phyloP scores from a whole-genome alignment of 37 sponge, comb jelly and placozoan genomes.

The Cliona cf. orientalis region DNA sequence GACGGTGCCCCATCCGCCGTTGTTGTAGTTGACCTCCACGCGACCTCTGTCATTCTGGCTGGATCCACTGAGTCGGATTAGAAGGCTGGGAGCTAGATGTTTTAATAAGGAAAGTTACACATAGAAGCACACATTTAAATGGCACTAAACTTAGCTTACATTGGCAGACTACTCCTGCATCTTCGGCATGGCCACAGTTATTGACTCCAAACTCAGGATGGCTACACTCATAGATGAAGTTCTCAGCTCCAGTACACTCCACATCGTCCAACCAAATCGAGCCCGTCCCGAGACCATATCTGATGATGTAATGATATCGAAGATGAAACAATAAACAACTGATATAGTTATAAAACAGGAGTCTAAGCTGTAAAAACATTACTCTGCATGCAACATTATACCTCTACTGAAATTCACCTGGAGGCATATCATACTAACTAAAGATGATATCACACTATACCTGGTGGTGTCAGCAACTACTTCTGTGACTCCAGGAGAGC shows the following conservation, averaged over 20 bases:
- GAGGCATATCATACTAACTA: background rate
- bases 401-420: background rate
- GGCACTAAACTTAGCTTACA: conserved; percentile 10
- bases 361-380: background rate
- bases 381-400: background rate
- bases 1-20: conserved; percentile 54
- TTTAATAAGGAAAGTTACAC: background rate
- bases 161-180: conserved; percentile 52
- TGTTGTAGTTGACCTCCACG: conserved; percentile 60
- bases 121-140: background rate
- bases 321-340: background rate
- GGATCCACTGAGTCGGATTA: conserved; percentile 20
- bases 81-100: conserved; percentile 3
- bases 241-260: conserved; percentile 45
- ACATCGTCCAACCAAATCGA: conserved; percentile 68
- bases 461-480: background rate
- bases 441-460: background rate
- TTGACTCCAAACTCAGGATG: conserved; percentile 38
- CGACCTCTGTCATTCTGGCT: conserved; percentile 13
- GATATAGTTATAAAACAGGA: background rate
- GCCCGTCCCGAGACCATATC: conserved; percentile 56
- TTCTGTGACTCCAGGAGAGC: conserved; percentile 37
- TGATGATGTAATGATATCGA: background rate
- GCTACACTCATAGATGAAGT: conserved; percentile 41
- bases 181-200: conserved; percentile 48